A percentile compares a stretch with the other conserved stretches of the same genome.
Evolutionary conservation across 2,888 invertebrate genomes (phyloP).

Genomic region (Lycocerus yunnanus): DNA sequence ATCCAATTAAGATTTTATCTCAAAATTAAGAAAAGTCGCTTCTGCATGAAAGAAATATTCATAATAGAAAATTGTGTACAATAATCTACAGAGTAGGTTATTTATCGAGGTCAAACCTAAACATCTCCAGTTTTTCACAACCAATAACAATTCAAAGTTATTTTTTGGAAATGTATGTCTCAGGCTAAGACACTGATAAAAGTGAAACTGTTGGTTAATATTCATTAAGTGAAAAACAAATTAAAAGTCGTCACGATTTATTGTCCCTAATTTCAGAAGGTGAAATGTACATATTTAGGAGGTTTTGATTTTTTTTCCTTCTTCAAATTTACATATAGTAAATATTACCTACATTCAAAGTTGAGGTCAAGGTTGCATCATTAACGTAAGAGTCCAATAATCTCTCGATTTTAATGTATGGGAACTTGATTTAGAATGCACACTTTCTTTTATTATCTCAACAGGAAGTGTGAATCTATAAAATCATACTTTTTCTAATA

Average conservation of each 20-base stretch:
- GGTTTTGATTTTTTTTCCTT: too few species aligned
- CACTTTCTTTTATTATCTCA: not conserved
- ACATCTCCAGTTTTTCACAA: not conserved
- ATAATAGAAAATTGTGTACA: not conserved
- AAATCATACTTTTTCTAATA: not conserved
- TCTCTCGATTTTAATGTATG: not conserved
- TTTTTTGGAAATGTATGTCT: not conserved
- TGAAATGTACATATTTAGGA: not conserved
- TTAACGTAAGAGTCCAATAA: not conserved
- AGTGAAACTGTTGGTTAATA: not conserved
- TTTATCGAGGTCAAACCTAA: not conserved
- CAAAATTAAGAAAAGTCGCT: not conserved
- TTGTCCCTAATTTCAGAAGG: not conserved
- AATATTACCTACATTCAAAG: slow-evolving; percentile 7
- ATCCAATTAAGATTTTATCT: not conserved
- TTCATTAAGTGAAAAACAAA: not conserved
- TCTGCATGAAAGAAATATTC: not conserved
- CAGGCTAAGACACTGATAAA: not conserved
- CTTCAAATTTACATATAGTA: not conserved
- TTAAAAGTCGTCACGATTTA: not conserved
- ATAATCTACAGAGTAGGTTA: not conserved
- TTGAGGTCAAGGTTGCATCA: slow-evolving; percentile 10
- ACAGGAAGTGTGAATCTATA: not conserved
- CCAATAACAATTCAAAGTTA: not conserved
- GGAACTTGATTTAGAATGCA: not conserved